Evolutionary conservation across 2,113 vertebrate species (phyloP).

Genomic region (Rhynchopsitta pachyrhyncha): DNA sequence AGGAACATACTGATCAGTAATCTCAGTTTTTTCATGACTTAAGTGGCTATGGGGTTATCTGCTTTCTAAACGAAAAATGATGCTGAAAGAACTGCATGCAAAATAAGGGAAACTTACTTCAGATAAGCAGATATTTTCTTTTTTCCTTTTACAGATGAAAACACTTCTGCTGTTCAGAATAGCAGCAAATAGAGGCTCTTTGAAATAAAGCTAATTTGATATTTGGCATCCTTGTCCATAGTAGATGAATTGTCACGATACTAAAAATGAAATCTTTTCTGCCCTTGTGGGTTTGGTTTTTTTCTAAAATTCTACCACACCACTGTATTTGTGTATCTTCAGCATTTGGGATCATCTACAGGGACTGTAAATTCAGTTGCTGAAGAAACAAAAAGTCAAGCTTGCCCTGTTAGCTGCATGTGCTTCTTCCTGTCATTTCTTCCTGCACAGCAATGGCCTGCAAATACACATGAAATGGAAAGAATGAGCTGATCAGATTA

Average conservation of each 20-base stretch:
- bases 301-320: neutral
- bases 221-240: neutral
- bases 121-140: neutral
- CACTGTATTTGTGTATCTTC: neutral
- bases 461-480: neutral
- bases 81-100: neutral
- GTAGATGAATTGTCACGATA: neutral
- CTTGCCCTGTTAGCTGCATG: neutral
- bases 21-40: neutral
- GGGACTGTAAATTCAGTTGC: neutral
- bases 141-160: neutral
- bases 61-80: neutral
- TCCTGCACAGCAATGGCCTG: neutral
- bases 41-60: neutral
- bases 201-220: neutral
- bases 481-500: neutral
- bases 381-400: neutral
- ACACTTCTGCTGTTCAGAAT: neutral
- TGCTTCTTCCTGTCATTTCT: neutral
- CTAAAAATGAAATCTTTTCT: neutral
- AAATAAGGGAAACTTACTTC: neutral
- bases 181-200: neutral
- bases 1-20: neutral
- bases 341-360: neutral
- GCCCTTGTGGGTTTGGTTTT: neutral